These are phyloP conservation scores for Hermatobates lingyangjiaoensis DNA, from an alignment of 1,140 invertebrate species.

Conservation along the genomic window DNA sequence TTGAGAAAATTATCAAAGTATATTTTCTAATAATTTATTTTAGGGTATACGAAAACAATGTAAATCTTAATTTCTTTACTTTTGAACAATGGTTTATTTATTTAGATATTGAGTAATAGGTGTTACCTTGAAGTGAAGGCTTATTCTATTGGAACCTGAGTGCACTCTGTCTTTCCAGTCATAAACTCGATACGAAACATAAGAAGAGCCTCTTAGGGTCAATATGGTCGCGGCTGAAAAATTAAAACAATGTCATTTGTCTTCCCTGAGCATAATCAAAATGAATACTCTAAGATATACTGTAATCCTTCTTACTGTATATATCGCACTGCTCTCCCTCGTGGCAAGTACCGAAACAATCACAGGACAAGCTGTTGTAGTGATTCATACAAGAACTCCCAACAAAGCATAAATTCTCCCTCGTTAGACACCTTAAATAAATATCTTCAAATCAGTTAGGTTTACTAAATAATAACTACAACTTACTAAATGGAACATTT, in stretches of 20 bases:
- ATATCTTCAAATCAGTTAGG: too few species aligned
- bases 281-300: too few species aligned
- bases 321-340: constrained; percentile 79
- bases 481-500: too few species aligned
- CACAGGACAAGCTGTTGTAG: constrained; percentile 65
- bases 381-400: constrained; percentile 73
- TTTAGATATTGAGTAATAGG: neutral
- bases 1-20: too few species aligned
- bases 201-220: constrained; percentile 74
- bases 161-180: constrained; percentile 81
- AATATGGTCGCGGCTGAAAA: constrained; percentile 64
- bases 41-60: too few species aligned
- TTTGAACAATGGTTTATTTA: too few species aligned
- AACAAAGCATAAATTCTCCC: constrained; percentile 63
- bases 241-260: too few species aligned
- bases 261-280: too few species aligned
- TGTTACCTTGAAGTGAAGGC: constrained; percentile 65
- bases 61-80: too few species aligned
- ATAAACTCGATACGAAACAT: constrained; percentile 79
- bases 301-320: constrained; percentile 45
- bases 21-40: too few species aligned
- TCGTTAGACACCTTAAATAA: constrained; percentile 38
- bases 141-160: constrained; percentile 66
- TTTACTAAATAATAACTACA: neutral
- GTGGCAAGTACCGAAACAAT: constrained; percentile 78